Evolutionary conservation across 2,113 vertebrate genomes (phyloP), one percentile per base, ranked within the genome.

Genomic region (Boulengeromyrus knoepffleri): DNA sequence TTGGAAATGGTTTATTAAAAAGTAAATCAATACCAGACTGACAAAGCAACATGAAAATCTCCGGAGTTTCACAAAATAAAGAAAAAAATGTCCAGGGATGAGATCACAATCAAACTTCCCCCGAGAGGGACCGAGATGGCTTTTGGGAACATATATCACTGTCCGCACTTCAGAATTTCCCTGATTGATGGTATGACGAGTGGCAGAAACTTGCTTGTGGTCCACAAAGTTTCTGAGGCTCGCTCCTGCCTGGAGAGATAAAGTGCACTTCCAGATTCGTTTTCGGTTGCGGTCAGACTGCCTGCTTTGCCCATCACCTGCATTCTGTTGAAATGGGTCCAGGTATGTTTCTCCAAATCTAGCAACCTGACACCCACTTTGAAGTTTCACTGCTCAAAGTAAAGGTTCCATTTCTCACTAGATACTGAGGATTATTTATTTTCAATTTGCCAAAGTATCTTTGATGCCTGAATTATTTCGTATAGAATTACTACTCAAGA

Each of bases 121-220:
- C 58, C 39, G 85, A 87, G 88, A 91, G 90, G 88, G 85, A 84
- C 91, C 77, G n/a, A 5, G 77, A 83, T 88, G 84, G 89, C 91
- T 90, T 92, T 92, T 89, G 91, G 77, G 91, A 90, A 80, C 90
- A 92, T 93, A 91, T 86, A 93, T 93, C 93, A 93, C 89, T 92
- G 93, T 92, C 91, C 21, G 36, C 88, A 45, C 90, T 90, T 85
- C 90, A 92, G 45, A 86, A 56, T 52, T 27, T 80, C 66, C 0
- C 66, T 90, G 91, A 93, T 90, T 92, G 92, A 93, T 92, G 89
- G 87, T 85, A 39, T 47, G 46, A 89, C 77, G 90, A 89, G 90
- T 88, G 46, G 31, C 80, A 90, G 90, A 92, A 90, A 89, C 85
- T 89, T 89, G 91, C 90, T 92, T 91, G 36, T 19, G 31, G 36